Conservation (phyloP, 2,797 vertebrate species). For the Rhynchotus rufescens region DNA sequence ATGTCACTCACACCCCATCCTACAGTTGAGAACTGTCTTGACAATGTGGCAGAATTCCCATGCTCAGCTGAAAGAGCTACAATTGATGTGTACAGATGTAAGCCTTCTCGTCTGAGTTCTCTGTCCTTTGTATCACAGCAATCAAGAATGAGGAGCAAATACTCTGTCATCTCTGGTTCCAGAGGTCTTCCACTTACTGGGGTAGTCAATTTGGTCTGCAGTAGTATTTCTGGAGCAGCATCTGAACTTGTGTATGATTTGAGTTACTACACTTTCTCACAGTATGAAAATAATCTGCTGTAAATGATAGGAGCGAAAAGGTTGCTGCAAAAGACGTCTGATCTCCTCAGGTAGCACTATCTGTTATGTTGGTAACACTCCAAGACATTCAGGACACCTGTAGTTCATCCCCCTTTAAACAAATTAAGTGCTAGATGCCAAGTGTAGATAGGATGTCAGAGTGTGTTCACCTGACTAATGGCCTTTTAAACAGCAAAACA, state of each 20-base stretch:
- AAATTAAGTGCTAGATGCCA: neutral
- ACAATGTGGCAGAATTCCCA: neutral
- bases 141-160: neutral
- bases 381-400: neutral
- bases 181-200: neutral
- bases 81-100: neutral
- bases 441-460: neutral
- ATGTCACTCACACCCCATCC: rapidly evolving
- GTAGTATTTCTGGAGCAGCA: neutral
- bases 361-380: neutral
- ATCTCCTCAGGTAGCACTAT: neutral
- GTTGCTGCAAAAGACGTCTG: neutral
- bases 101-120: neutral
- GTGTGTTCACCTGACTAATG: neutral
- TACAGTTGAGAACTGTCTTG: neutral
- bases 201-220: neutral
- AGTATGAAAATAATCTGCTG: neutral
- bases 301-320: neutral
- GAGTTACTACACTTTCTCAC: neutral
- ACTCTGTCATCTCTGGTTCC: neutral
- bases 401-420: neutral
- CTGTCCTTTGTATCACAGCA: neutral
- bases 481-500: neutral
- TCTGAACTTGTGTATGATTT: neutral
- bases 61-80: neutral